Conservation (phyloP, 2,113 vertebrate genomes). For the Nerophis ophidion region DNA sequence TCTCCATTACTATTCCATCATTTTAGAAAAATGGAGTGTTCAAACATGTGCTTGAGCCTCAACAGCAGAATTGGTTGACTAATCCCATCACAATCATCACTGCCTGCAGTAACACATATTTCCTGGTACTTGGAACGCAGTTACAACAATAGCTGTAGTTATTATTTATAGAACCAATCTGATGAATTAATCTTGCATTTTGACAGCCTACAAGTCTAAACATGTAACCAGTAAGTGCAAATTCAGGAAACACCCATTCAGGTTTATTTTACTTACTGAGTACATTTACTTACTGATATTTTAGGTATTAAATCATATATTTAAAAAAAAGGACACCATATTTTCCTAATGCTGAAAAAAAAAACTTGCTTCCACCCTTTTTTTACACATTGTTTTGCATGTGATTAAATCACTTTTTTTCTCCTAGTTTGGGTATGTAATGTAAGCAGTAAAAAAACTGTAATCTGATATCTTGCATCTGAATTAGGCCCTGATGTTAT, state of each 20-base stretch:
- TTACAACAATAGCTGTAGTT: not conserved
- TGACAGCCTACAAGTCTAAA: not conserved
- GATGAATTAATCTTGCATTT: not conserved
- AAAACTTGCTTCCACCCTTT: too few species aligned
- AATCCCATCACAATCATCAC: not conserved
- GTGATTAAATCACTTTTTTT: too few species aligned
- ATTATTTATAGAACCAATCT: not conserved
- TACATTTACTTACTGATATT: too few species aligned
- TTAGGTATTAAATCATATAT: too few species aligned
- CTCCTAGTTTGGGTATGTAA: too few species aligned
- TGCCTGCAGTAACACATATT: not conserved
- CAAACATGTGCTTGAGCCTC: not conserved
- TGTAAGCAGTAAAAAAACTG: too few species aligned
- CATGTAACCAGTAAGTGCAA: not conserved
- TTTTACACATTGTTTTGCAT: too few species aligned
- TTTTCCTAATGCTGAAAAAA: too few species aligned
- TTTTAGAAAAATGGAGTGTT: not conserved
- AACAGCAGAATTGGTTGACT: not conserved
- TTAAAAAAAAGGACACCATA: too few species aligned
- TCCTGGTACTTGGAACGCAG: not conserved
- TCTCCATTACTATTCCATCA: not conserved
- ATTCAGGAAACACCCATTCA: not conserved
- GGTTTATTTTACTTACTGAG: too few species aligned
- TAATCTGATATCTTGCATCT: too few species aligned
- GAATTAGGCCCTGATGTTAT: too few species aligned